Conservation (phyloP, 1,140 invertebrate species). For the Lamellibrachia luymesi region DNA sequence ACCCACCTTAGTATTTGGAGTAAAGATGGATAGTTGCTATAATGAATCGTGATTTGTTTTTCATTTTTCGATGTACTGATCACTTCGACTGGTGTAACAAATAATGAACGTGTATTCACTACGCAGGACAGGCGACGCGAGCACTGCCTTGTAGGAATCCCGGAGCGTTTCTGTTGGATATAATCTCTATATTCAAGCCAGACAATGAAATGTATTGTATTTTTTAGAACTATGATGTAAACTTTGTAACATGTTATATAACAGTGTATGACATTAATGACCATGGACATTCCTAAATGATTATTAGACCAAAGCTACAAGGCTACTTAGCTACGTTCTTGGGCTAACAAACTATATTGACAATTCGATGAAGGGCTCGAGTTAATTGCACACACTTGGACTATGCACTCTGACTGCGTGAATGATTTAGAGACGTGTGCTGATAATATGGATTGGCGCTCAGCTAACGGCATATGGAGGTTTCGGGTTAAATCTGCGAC, state of each 20-base stretch:
- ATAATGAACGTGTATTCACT: too few species aligned
- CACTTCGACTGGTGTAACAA: too few species aligned
- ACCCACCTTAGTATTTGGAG: too few species aligned
- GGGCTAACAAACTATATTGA: neutral
- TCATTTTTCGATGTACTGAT: too few species aligned
- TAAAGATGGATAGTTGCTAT: too few species aligned
- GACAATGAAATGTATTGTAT: neutral
- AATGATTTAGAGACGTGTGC: neutral
- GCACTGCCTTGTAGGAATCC: too few species aligned
- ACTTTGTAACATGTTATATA: neutral
- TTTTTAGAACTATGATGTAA: neutral
- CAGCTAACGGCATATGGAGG: neutral
- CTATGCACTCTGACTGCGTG: neutral
- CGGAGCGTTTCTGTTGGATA: too few species aligned
- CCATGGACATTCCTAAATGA: neutral
- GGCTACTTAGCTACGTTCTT: neutral
- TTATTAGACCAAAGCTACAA: neutral
- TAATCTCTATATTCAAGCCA: neutral
- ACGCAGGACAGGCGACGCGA: too few species aligned
- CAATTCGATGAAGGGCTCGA: neutral
- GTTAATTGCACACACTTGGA: neutral
- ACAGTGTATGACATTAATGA: neutral
- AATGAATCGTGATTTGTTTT: too few species aligned
- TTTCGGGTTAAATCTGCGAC: neutral
- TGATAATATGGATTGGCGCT: neutral